phyloP scores from a whole-genome alignment of 2,113 vertebrate species.

The Jacana jacana region DNA sequence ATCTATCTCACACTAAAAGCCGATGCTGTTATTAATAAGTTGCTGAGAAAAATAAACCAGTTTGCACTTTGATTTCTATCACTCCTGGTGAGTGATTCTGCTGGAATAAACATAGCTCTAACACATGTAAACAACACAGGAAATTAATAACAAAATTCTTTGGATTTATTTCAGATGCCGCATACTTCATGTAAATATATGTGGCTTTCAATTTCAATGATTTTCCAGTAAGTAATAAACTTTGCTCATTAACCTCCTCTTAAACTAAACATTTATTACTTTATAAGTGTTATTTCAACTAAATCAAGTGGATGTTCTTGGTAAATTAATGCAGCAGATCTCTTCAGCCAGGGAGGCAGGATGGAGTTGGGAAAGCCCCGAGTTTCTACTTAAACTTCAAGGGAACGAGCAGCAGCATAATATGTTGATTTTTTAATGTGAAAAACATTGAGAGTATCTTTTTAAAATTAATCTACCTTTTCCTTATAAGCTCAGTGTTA shows the following conservation, averaged over 20 bases:
- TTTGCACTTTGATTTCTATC: slow-evolving; percentile 69
- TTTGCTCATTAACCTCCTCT: slow-evolving; percentile 66
- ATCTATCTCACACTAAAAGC: slow-evolving; percentile 35
- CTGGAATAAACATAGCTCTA: slow-evolving; percentile 67
- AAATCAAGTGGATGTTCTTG: slow-evolving; percentile 53
- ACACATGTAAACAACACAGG: slow-evolving; percentile 72
- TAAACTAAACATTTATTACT: slow-evolving; percentile 67
- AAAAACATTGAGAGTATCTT: not conserved
- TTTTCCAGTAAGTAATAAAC: slow-evolving; percentile 64
- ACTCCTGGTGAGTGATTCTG: slow-evolving; percentile 59
- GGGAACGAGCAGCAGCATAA: not conserved
- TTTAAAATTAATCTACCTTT: not conserved
- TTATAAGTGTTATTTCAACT: slow-evolving; percentile 57
- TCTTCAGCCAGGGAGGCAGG: not conserved
- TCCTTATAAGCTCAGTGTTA: not conserved
- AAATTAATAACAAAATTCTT: slow-evolving; percentile 74
- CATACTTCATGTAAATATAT: slow-evolving; percentile 68
- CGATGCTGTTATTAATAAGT: slow-evolving; percentile 61
- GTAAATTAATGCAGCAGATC: slow-evolving; percentile 46
- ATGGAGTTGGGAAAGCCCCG: not conserved
- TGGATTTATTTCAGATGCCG: slow-evolving; percentile 68
- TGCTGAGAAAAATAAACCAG: slow-evolving; percentile 66
- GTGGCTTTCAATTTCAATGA: slow-evolving; percentile 63
- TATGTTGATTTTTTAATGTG: not conserved
- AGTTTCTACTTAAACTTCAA: not conserved